phyloP scores from a whole-genome alignment of 2,797 vertebrate species.

The Pangasius larnaudii region DNA sequence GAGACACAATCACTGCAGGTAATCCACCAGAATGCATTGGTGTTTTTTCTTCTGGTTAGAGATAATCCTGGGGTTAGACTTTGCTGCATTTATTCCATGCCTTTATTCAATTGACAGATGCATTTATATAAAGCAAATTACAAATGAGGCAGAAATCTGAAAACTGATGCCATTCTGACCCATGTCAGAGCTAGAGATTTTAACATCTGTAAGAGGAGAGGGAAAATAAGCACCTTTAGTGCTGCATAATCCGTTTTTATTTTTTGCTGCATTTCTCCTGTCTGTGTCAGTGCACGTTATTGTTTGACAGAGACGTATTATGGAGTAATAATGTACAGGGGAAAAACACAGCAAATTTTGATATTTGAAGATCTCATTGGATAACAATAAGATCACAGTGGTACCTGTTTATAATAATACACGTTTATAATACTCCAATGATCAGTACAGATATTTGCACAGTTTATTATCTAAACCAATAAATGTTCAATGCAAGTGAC shows the following conservation, averaged over 20 bases:
- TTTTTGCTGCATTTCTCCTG: background rate
- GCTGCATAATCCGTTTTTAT: too few relatives aligned
- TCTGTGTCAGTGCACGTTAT: background rate
- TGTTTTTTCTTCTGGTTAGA: background rate
- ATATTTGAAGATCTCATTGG: background rate
- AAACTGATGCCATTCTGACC: background rate
- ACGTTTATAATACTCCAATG: background rate
- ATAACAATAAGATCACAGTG: background rate
- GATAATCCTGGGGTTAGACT: background rate
- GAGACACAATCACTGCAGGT: slow-evolving; percentile 78
- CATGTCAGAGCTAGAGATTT: background rate
- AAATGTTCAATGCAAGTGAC: background rate
- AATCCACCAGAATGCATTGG: slow-evolving; percentile 20
- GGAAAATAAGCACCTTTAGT: background rate
- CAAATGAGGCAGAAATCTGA: background rate
- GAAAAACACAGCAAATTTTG: background rate
- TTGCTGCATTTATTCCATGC: background rate
- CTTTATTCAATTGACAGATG: background rate
- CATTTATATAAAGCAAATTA: background rate
- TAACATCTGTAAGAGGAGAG: background rate
- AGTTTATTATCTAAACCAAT: background rate
- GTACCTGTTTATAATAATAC: background rate
- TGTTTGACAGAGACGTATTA: background rate
- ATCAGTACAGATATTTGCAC: background rate
- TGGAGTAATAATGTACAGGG: background rate